Base-by-base conservation (phyloP, 53 echinoderm and acorn worm genomes). In the Mesocentrotus franciscanus region DNA sequence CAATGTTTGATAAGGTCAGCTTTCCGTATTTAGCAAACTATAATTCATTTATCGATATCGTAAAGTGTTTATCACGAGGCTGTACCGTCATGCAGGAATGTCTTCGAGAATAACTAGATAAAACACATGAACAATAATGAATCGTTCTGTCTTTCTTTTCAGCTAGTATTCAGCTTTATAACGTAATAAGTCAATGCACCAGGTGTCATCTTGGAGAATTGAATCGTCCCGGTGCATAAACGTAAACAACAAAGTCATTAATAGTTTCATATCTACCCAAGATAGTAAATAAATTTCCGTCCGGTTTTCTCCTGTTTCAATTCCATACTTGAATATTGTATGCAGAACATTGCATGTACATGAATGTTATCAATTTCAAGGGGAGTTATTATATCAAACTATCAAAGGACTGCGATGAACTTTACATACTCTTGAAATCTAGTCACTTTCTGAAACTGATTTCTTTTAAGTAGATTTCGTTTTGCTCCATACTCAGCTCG, bases 1-100 rank as follows among this genome's bases (percentile, higher is more conserved):
- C 87, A 11, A 79, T 79, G 79, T 79, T 10, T 36, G 79, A 79
- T 85, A 85, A 85, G 30, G 87, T 85, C 87, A 85, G n/a, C 26
- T 26, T n/a, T 57, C 87, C 57, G 10, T n/a, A 26, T 85, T 85
- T 85, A 58, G 56, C 26, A 11, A 57, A 27, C 15, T 85, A 16
- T 16, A 85, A 55, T 85, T 81, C 49, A 57, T 56, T 57, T 85
- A 85, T 57, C 39, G 16, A 79, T n/a, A 56, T n/a, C 58, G 57
- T 35, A 57, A 57, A n/a, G 26, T 58, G 56, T 85, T 85, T 55
- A 85, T 58, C 56, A 10, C 58, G n/a, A n/a, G 0, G 56, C 12
- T 57, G 42, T 85, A 27, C n/a, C 57, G 57, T 0, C 2, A 85
- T 49, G 56, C 30, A 33, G 58, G 87, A 58, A 85, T 85, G 57